phyloP scores from a whole-genome alignment of 2,888 invertebrate species.

The Dryobotodes eremita region DNA sequence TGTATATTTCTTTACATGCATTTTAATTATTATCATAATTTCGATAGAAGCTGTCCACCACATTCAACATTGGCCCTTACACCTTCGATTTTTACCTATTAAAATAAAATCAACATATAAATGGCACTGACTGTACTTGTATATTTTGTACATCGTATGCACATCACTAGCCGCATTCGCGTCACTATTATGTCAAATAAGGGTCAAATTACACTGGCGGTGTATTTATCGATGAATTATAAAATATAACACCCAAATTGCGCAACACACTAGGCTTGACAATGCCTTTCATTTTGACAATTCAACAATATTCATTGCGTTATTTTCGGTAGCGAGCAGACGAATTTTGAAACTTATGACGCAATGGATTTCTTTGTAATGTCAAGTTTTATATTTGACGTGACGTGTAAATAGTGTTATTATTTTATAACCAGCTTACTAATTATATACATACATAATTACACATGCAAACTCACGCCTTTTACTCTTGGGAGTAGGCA shows the following conservation, averaged over 20 bases:
- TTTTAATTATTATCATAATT: conserved; percentile 8
- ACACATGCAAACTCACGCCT: not conserved
- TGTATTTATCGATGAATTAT: conserved; percentile 2
- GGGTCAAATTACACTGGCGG: conserved; percentile 45
- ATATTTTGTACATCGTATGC: conserved; percentile 43
- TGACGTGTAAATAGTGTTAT: not conserved
- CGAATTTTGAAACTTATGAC: not conserved
- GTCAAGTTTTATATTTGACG: not conserved
- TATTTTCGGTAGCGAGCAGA: not conserved
- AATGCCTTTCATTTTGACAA: not conserved
- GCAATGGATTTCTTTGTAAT: not conserved
- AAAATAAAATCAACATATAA: conserved; percentile 16
- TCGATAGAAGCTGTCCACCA: not conserved
- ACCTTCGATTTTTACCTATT: not conserved
- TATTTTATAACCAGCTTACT: not conserved
- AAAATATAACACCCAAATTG: conserved; percentile 6
- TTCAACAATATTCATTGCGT: not conserved
- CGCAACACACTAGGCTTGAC: conserved; percentile 1
- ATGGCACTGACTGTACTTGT: conserved; percentile 34
- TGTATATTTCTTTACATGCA: conserved; percentile 11
- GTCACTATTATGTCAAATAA: conserved; percentile 47
- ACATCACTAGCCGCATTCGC: conserved; percentile 39
- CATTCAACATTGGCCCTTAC: not conserved
- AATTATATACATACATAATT: not conserved
- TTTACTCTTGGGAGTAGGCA: not conserved